phyloP scores from a whole-genome alignment of 1,140 invertebrate species.

The Listronotus bonariensis region DNA sequence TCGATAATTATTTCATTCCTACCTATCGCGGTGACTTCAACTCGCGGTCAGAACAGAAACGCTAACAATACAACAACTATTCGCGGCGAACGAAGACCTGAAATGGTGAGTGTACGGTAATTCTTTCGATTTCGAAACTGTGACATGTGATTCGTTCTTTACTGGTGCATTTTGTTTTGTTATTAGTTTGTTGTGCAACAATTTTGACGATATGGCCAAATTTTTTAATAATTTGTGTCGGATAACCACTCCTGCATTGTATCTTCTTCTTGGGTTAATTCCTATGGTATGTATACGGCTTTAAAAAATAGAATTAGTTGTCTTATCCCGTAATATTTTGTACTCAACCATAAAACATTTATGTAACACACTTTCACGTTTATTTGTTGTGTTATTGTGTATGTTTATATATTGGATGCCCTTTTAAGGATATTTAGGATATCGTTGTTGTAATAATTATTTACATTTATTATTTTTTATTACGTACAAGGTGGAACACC shows the following conservation, averaged over 20 bases:
- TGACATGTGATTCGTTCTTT: slow-evolving; percentile 21
- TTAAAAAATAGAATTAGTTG: neutral
- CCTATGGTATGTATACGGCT: neutral
- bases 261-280: slow-evolving; percentile 9
- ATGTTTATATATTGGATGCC: too few relatives aligned
- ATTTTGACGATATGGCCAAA: neutral
- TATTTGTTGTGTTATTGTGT: too few relatives aligned
- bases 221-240: too few relatives aligned
- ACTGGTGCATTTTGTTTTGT: slow-evolving; percentile 9
- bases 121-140: slow-evolving; percentile 19
- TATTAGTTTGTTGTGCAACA: neutral
- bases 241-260: slow-evolving; percentile 1
- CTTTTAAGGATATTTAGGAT: too few relatives aligned
- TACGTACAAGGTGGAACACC: too few relatives aligned
- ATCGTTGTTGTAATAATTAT: too few relatives aligned
- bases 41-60: slow-evolving; percentile 18
- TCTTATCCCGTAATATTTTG: too few relatives aligned
- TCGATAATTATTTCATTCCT: slow-evolving; percentile 4
- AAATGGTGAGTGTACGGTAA: slow-evolving; percentile 7
- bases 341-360: too few relatives aligned
- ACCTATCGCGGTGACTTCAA: slow-evolving; percentile 18
- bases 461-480: too few relatives aligned
- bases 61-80: slow-evolving; percentile 17
- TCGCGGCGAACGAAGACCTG: slow-evolving; percentile 15
- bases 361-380: too few relatives aligned